Percentiles rank a stretch among this genome's conserved stretches.
These are phyloP conservation scores for Rhinoraja longicauda DNA, from an alignment of 2,797 vertebrate genomes.

Conservation along the genomic window DNA sequence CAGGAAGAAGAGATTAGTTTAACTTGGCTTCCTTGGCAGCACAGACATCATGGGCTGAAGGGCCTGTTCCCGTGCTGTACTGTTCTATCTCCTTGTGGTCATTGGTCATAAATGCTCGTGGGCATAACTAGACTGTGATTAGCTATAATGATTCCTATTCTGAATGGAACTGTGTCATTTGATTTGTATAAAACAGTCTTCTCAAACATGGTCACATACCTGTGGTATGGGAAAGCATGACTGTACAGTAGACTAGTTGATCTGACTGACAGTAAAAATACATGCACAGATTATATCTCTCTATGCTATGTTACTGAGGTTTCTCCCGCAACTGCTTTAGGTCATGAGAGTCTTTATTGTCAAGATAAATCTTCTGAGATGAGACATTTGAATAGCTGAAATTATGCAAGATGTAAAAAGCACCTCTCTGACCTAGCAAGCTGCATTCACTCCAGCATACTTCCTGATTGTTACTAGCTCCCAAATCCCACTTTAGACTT, in stretches of 20 bases:
- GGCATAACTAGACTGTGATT: not conserved
- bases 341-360: not conserved
- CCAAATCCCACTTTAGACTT: too few relatives aligned
- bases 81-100: not conserved
- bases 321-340: not conserved
- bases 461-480: not conserved
- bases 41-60: too few relatives aligned
- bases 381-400: not conserved
- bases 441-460: not conserved
- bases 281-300: not conserved
- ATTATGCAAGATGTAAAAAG: not conserved
- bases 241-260: not conserved
- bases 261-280: not conserved
- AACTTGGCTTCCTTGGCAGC: too few relatives aligned
- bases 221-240: not conserved
- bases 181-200: not conserved
- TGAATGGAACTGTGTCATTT: not conserved
- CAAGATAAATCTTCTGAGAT: not conserved
- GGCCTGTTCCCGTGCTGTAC: too few relatives aligned
- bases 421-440: not conserved
- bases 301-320: not conserved
- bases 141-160: not conserved
- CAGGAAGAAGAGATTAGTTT: too few relatives aligned
- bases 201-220: not conserved
- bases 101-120: not conserved